Percentiles rank a stretch among this genome's conserved stretches.
Evolutionary conservation across 1,140 invertebrate genomes (phyloP).

Genomic region (Cydia fagiglandana): DNA sequence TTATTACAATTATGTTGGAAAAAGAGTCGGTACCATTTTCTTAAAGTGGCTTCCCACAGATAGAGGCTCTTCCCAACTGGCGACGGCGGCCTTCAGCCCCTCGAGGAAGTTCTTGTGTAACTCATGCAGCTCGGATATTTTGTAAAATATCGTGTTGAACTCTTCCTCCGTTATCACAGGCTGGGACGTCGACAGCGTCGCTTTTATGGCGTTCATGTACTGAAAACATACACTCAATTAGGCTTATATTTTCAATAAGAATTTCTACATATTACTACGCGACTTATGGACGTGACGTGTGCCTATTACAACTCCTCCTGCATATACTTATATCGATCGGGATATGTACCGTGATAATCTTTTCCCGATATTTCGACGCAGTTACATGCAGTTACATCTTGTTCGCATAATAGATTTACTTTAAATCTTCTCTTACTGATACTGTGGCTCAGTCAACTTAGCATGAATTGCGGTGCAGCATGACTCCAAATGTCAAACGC

Average conservation of each 20-base stretch:
- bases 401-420: too few species aligned
- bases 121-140: constrained; percentile 92
- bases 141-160: constrained; percentile 94
- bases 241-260: not conserved
- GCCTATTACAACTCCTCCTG: too few species aligned
- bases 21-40: constrained; percentile 78
- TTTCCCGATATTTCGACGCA: too few species aligned
- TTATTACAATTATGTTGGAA: not conserved
- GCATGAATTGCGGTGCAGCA: too few species aligned
- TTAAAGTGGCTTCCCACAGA: constrained; percentile 91
- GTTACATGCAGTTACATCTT: too few species aligned
- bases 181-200: constrained; percentile 91
- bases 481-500: too few species aligned
- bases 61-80: constrained; percentile 84
- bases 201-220: constrained; percentile 96
- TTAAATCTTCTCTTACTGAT: too few species aligned
- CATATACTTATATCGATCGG: too few species aligned
- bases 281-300: too few species aligned
- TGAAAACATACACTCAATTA: constrained; percentile 60
- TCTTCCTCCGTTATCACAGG: constrained; percentile 94
- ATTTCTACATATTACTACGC: too few species aligned
- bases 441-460: too few species aligned
- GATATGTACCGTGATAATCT: too few species aligned
- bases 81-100: constrained; percentile 84
- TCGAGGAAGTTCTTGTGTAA: constrained; percentile 91